Conservation (phyloP, 2,888 invertebrate genomes). For the Pheosia tremula region DNA sequence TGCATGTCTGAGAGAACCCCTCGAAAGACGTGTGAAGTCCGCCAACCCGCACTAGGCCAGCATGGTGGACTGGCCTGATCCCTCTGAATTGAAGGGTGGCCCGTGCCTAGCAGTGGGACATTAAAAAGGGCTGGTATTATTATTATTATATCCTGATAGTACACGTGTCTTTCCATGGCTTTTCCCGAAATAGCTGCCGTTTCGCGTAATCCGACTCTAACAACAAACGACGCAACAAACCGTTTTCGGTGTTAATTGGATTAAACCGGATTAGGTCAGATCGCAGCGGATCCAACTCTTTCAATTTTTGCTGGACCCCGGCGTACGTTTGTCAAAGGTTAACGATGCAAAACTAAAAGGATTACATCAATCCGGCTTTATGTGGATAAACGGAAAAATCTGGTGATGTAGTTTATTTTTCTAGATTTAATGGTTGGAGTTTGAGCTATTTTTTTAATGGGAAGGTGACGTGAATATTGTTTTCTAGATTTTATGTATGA, state of each 20-base stretch:
- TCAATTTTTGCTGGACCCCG: conserved; percentile 7
- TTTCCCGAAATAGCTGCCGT: neutral
- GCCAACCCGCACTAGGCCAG: too few species aligned
- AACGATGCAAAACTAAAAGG: conserved; percentile 13
- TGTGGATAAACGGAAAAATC: conserved; percentile 10
- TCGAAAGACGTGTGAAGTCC: too few species aligned
- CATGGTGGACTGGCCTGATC: too few species aligned
- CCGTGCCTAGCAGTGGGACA: too few species aligned
- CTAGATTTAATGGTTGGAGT: neutral
- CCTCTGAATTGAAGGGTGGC: too few species aligned
- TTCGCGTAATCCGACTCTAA: neutral
- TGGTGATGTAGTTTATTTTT: conserved; percentile 7
- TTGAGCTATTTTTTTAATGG: too few species aligned
- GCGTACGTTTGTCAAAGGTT: conserved; percentile 16
- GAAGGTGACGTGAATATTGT: too few species aligned
- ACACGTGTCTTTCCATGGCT: neutral
- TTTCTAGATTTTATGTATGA: too few species aligned
- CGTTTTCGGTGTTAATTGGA: conserved; percentile 31
- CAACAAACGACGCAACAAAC: neutral
- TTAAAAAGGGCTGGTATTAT: too few species aligned
- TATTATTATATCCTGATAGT: too few species aligned
- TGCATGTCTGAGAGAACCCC: too few species aligned
- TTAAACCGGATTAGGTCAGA: conserved; percentile 30
- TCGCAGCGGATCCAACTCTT: conserved; percentile 16
- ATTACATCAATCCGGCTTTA: conserved; percentile 16